These are phyloP conservation scores for Augochlorella aurata DNA, from an alignment of 2,888 invertebrate species.

Conservation along the genomic window DNA sequence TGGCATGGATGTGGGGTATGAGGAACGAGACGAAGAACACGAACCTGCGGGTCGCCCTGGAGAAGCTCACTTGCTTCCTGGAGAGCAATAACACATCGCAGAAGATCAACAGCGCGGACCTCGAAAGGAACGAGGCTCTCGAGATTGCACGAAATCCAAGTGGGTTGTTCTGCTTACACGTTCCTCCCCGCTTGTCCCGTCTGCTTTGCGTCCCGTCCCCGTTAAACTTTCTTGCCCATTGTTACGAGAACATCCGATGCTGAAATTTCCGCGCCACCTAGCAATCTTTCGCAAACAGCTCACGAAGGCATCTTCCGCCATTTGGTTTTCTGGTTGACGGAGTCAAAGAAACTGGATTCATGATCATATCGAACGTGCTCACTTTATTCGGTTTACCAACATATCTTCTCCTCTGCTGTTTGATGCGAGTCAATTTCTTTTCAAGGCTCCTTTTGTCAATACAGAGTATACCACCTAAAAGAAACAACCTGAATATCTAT, in stretches of 20 bases:
- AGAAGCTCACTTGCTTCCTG: constrained; percentile 88
- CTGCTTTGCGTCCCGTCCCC: neutral
- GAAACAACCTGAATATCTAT: too few relatives aligned
- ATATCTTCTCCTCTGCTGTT: neutral
- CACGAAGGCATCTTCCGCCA: neutral
- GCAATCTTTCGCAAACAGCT: neutral
- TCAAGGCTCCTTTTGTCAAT: too few relatives aligned
- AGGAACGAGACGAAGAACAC: constrained; percentile 89
- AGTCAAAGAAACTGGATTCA: neutral
- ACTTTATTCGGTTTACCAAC: neutral
- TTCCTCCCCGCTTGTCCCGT: neutral
- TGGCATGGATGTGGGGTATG: constrained; percentile 90
- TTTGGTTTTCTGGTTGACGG: neutral
- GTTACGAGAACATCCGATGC: constrained; percentile 14
- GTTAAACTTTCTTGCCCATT: constrained; percentile 20
- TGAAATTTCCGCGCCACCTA: neutral
- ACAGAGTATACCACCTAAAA: too few relatives aligned
- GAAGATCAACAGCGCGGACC: constrained; percentile 71
- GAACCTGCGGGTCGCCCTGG: constrained; percentile 87
- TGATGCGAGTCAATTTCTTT: too few relatives aligned
- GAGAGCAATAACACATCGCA: constrained; percentile 80
- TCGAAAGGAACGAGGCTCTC: constrained; percentile 74
- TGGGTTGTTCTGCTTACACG: constrained; percentile 56
- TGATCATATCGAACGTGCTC: neutral
- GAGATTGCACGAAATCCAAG: constrained; percentile 75